Evolutionary conservation across 2,797 vertebrate genomes (phyloP), one percentile per base, ranked within the genome.

Genomic region (Antennarius maculatus): DNA sequence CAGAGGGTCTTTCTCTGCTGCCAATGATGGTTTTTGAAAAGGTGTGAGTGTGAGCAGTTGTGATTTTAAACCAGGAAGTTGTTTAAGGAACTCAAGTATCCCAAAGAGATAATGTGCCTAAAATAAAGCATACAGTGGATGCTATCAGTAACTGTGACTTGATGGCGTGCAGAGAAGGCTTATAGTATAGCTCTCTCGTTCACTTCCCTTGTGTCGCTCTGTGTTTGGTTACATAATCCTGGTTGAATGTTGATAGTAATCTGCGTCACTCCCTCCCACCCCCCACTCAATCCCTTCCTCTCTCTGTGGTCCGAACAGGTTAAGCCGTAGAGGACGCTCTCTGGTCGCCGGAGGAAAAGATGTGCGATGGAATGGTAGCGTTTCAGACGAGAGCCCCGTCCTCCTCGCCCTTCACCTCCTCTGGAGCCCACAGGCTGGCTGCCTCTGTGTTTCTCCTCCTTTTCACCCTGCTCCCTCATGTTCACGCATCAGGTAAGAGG

Each of bases 291-390:
- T 79, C 66, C 63, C 65, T 64, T 65, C 50, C 60, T 65, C 71
- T 74, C 66, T 61, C 43, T 88, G 76, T 83, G 71, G 64, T 71
- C 66, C 42, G 76, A 43, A 79, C 89, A 94, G 92, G 92, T 93
- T 90, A 88, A 91, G 81, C 89, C 77, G 74, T 83, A 91, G 90
- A 88, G 86, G 89, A 92, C 80, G 84, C 86, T 87, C 74, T 57
- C 83, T 71, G 89, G 87, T 82, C 54, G 86, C 86, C 75, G 71
- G 86, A 81, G 88, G 91, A 86, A 93, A 94, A 92, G 86, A 94
- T 94, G 93, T 90, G 90, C 89, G 81, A 93, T 94, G 92, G 93
- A 89, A 94, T 94, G 92, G 91, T 90, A 90, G 91, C 85, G 80
- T 92, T 89, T 82, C 88, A 87, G 85, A 92, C 87, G 82, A 89